These are phyloP conservation scores for Delphinus delphis DNA, from an alignment of 2,113 vertebrate species.

Conservation along the genomic window DNA sequence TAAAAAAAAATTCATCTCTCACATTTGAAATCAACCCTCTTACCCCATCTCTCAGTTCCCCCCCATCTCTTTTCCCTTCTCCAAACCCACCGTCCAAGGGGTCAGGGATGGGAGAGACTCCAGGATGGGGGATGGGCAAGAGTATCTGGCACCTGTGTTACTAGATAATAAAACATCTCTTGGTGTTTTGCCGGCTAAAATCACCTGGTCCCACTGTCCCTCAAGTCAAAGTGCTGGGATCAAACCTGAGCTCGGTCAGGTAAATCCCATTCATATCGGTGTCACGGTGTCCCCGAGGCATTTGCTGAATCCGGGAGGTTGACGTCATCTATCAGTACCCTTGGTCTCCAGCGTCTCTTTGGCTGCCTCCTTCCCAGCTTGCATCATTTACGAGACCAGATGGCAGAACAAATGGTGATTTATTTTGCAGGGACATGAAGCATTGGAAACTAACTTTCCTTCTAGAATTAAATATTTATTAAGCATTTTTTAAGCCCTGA, in stretches of 20 bases:
- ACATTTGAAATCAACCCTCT: not conserved
- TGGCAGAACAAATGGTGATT: not conserved
- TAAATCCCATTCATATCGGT: fast-evolving
- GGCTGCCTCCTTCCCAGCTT: not conserved
- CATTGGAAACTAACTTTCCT: not conserved
- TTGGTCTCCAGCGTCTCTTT: not conserved
- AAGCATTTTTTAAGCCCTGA: not conserved
- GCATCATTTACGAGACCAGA: not conserved
- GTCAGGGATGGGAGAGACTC: not conserved
- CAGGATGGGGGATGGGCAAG: not conserved
- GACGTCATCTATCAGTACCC: fast-evolving
- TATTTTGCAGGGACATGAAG: not conserved
- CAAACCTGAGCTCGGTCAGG: not conserved
- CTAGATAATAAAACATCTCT: not conserved
- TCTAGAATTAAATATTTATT: not conserved
- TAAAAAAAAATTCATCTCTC: not conserved
- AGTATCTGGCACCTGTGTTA: fast-evolving
- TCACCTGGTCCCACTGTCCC: fast-evolving
- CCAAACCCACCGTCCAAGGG: not conserved
- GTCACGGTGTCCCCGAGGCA: fast-evolving
- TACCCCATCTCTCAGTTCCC: not conserved
- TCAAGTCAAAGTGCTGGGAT: fast-evolving
- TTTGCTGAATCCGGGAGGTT: not conserved
- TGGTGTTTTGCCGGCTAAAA: not conserved
- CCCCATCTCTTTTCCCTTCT: not conserved